A percentile compares a stretch with the other conserved stretches of the same genome.
phyloP scores from a whole-genome alignment of 30 jellyfish, hydroid and myxozoan species.

The Chironex yamaguchii region DNA sequence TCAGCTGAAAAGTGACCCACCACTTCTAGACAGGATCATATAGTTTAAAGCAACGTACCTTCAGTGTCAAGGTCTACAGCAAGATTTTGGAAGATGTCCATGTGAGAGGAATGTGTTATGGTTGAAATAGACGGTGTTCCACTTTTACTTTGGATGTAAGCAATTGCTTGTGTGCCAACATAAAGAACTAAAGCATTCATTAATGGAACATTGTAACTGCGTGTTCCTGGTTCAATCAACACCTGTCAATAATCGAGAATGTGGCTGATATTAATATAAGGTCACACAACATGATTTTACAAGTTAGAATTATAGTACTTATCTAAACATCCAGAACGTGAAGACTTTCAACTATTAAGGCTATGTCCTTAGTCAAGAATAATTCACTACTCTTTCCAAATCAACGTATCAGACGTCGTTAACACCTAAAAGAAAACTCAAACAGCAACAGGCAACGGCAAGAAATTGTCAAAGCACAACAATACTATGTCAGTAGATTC shows the following conservation, averaged over 20 bases:
- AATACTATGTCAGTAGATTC: no score
- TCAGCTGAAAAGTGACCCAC: no score
- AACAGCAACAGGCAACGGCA: background rate
- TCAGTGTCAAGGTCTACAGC: slow-evolving; percentile 98
- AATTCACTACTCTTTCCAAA: no score
- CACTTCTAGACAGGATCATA: background rate
- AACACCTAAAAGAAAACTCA: background rate
- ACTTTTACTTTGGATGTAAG: slow-evolving; percentile 93
- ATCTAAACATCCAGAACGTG: no score
- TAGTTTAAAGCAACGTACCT: slow-evolving; percentile 47
- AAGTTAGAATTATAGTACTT: no score
- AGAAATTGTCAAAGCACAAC: no score
- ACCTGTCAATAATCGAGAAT: no score
- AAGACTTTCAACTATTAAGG: no score
- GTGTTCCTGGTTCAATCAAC: slow-evolving; percentile 87
- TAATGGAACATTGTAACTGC: slow-evolving; percentile 86
- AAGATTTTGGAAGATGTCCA: slow-evolving; percentile 96
- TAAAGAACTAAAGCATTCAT: slow-evolving; percentile 95
- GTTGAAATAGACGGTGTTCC: slow-evolving; percentile 95
- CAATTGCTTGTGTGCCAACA: slow-evolving; percentile 98
- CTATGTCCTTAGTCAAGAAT: no score
- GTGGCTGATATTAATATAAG: no score
- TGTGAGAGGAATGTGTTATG: slow-evolving; percentile 95
- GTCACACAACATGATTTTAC: no score
- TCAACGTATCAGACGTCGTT: background rate